Evolutionary conservation across 2,113 vertebrate genomes (phyloP), one percentile per base, ranked within the genome.

Genomic region (Cyphomyrus plagiostoma): DNA sequence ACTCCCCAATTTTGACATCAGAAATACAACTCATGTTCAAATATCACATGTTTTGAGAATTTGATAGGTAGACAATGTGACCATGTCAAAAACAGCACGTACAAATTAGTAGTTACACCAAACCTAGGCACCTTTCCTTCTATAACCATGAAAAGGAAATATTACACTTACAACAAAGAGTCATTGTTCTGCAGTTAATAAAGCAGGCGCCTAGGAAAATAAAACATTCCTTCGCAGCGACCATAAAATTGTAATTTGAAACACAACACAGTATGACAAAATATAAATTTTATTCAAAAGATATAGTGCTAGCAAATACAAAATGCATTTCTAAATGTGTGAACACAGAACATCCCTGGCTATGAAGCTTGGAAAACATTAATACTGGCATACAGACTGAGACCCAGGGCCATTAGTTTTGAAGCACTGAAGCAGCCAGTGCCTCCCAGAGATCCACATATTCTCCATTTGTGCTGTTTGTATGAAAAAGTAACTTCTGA

Each of bases 201-300:
- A 35, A 86, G 56, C 23, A 86, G n/a, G 30, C 26, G 39, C 6
- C 50, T 19, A 86, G 30, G 50, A 50, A 17, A 42, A 87, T 17
- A 56, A 87, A 87, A 39, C 13, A 26, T 9, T 9, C 82, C 45
- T n/a, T 13, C 42, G 17, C 45, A 52, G 26, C n/a, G 11, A 30
- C 85, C 50, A 56, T 87, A 87, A 87, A 87, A 87, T 53, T 87
- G n/a, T 53, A 23, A 53, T 87, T 53, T 53, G 50, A 56, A 87
- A 56, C 50, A 87, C 26, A 87, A 53, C 85, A 56, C 11, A 3
- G 49, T 15, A 56, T 35, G 50, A 15, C 85, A 35, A 53, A 86
- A 87, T 53, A 87, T 87, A 53, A 4, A 56, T 53, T 50, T 87
- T 26, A 56, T 87, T 53, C 39, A 46, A 35, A 77, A 35, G 26